phyloP scores from a whole-genome alignment of 37 sponge, comb jelly and placozoan species.

The Axinella damicornis region DNA sequence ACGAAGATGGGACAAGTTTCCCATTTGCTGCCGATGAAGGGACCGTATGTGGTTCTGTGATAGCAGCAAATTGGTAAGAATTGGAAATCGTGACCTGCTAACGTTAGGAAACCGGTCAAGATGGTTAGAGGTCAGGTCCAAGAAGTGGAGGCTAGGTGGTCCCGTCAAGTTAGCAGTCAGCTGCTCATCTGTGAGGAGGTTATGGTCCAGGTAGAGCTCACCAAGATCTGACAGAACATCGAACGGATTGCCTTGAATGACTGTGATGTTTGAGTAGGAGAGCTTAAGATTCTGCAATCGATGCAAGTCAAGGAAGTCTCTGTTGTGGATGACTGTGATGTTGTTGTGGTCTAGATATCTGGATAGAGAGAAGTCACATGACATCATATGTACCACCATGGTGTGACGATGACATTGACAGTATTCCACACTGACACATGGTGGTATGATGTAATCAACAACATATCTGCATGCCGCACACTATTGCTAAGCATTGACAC shows the following conservation, averaged over 20 bases:
- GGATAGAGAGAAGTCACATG: not conserved
- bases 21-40: not conserved
- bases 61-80: not conserved
- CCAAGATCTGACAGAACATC: not conserved
- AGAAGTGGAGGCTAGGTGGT: not conserved
- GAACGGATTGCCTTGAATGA: slow-evolving; percentile 14
- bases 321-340: slow-evolving; percentile 10
- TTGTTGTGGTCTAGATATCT: slow-evolving; percentile 29
- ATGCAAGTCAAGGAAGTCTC: slow-evolving; percentile 13
- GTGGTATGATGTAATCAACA: no score
- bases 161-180: not conserved
- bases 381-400: no score
- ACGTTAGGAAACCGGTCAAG: slow-evolving; percentile 29
- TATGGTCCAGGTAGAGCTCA: slow-evolving; percentile 13
- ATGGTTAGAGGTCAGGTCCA: slow-evolving; percentile 30
- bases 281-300: not conserved
- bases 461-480: no score
- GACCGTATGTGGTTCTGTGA: slow-evolving; percentile 10
- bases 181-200: slow-evolving; percentile 1
- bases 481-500: no score
- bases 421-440: no score
- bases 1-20: not conserved
- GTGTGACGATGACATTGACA: no score
- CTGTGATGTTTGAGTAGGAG: not conserved
- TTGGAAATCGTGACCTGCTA: not conserved